Evolutionary conservation across 1,140 invertebrate species (phyloP).

Genomic region (Aphelinus certus): DNA sequence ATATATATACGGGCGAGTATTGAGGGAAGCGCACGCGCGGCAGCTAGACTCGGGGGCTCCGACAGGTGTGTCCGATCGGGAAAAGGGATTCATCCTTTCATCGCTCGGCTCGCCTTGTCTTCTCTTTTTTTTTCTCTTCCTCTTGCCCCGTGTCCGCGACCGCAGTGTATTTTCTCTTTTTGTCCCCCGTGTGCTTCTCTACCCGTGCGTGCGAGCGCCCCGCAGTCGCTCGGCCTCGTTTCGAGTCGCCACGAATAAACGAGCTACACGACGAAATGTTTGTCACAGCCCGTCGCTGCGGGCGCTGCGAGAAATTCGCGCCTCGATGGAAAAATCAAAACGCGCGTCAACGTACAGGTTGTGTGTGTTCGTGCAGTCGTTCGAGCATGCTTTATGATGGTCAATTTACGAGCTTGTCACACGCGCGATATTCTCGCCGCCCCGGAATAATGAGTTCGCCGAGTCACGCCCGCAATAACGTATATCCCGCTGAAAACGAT

Average conservation of each 20-base stretch:
- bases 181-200: neutral
- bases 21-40: neutral
- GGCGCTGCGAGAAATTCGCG: too few species aligned
- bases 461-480: constrained; percentile 23
- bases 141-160: neutral
- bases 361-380: too few species aligned
- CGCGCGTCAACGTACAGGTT: too few species aligned
- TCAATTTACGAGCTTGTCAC: too few species aligned
- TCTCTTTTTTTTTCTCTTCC: neutral
- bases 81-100: constrained; percentile 33
- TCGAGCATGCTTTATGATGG: too few species aligned
- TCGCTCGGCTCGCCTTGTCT: neutral
- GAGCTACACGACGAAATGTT: neutral
- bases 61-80: constrained; percentile 27
- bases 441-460: too few species aligned
- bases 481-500: constrained; percentile 2
- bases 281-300: too few species aligned
- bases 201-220: neutral
- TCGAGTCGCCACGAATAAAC: constrained; percentile 2
- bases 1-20: neutral
- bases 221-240: neutral
- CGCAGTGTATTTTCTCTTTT: neutral
- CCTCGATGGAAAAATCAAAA: too few species aligned
- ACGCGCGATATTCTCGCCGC: too few species aligned
- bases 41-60: neutral